These are phyloP conservation scores for Macroramphosus scolopax DNA, from an alignment of 2,797 vertebrate species.

Conservation along the genomic window DNA sequence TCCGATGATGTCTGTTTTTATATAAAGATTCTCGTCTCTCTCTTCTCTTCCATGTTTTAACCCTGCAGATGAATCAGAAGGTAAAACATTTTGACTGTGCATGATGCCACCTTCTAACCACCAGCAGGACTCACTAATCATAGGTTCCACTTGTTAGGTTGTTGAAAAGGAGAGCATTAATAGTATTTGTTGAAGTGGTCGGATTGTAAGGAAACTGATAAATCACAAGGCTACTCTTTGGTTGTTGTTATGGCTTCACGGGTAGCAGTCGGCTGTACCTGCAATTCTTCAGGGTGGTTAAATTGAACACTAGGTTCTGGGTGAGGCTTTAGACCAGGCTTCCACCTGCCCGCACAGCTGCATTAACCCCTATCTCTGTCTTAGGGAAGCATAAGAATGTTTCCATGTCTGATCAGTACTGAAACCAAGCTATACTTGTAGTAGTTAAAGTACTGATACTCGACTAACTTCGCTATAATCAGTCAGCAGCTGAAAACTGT, in stretches of 20 bases:
- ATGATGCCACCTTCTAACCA: conserved; percentile 54
- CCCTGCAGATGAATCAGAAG: conserved; percentile 96
- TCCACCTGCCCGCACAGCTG: conserved; percentile 45
- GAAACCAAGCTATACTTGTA: conserved; percentile 14
- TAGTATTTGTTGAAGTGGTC: conserved; percentile 1
- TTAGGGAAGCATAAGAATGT: conserved; percentile 63
- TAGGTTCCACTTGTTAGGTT: conserved; percentile 19
- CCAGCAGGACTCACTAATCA: conserved; percentile 31
- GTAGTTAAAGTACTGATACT: conserved; percentile 12
- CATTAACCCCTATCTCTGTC: conserved; percentile 47
- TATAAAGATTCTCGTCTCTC: conserved; percentile 71
- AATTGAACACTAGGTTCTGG: conserved; percentile 26
- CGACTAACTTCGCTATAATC: conserved; percentile 58
- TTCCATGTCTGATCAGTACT: conserved; percentile 65
- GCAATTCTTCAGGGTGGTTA: conserved; percentile 1
- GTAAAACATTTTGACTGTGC: conserved; percentile 86
- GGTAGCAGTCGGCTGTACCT: conserved; percentile 22
- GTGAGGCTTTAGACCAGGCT: conserved; percentile 45
- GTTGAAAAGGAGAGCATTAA: conserved; percentile 13
- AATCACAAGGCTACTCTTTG: conserved; percentile 15
- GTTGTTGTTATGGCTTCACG: conserved; percentile 17
- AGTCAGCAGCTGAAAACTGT: conserved; percentile 4
- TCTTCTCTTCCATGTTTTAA: conserved; percentile 88
- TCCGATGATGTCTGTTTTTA: conserved; percentile 41
- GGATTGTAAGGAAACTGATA: conserved; percentile 6